Percentiles rank a stretch among this genome's conserved stretches.
Conservation (phyloP, 2,888 invertebrate genomes). For the Nomada flava region DNA sequence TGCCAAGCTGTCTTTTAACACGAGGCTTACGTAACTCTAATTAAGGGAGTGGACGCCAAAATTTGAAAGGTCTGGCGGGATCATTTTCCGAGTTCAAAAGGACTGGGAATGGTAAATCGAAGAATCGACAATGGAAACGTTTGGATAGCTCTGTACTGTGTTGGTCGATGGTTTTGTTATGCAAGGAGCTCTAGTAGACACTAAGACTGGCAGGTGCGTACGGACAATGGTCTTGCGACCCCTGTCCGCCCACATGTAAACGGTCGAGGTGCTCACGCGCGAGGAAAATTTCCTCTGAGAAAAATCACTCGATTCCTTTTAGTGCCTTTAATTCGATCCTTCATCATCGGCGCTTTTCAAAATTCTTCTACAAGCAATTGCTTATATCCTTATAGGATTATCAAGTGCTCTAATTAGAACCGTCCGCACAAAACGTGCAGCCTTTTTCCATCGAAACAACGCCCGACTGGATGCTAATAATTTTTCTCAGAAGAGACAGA, state of each 20-base stretch:
- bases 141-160: background rate
- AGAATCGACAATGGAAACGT: constrained; percentile 31
- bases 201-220: constrained; percentile 49
- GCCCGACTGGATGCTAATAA: background rate
- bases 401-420: constrained; percentile 9
- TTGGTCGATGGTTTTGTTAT: constrained; percentile 42
- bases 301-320: background rate
- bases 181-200: constrained; percentile 41
- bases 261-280: background rate
- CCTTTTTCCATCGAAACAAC: background rate
- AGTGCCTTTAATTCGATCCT: background rate
- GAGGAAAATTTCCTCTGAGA: constrained; percentile 12
- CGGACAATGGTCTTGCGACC: constrained; percentile 24
- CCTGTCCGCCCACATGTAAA: constrained; percentile 21
- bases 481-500: no score
- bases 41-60: background rate
- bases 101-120: constrained; percentile 4
- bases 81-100: constrained; percentile 9
- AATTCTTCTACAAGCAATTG: background rate
- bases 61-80: constrained; percentile 1
- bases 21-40: constrained; percentile 19
- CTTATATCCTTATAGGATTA: background rate
- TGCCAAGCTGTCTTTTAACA: background rate
- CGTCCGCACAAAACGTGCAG: constrained; percentile 14
- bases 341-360: background rate